Conservation (phyloP, 1,140 invertebrate species). For the Adelges cooleyi region DNA sequence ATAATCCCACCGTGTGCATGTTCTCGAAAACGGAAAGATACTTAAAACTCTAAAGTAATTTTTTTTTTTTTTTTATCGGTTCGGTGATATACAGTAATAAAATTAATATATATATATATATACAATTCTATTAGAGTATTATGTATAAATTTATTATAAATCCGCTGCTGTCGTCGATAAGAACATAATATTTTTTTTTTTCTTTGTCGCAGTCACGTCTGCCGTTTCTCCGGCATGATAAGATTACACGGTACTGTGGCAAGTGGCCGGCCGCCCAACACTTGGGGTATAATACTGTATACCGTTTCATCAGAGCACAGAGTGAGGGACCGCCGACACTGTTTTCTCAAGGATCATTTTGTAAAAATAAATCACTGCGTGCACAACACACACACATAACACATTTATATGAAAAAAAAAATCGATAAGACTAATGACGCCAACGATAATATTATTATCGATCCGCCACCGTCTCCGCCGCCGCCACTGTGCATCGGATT, state of each 20-base stretch:
- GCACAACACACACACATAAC: not conserved
- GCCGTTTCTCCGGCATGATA: not conserved
- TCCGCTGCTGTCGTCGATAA: no score
- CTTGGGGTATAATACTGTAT: not conserved
- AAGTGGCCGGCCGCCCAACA: not conserved
- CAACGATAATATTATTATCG: conserved; percentile 29
- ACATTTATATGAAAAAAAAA: not conserved
- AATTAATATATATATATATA: not conserved
- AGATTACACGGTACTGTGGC: not conserved
- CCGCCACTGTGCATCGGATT: no score
- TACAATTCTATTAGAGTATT: no score
- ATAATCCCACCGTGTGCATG: no score
- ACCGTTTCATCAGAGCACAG: no score
- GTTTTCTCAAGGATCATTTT: conserved; percentile 14
- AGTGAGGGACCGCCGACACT: not conserved
- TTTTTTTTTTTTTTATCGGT: no score
- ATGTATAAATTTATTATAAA: no score
- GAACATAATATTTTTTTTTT: not conserved
- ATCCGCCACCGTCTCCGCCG: not conserved
- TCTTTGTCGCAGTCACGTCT: conserved; percentile 25
- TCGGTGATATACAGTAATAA: no score
- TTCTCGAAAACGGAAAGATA: no score
- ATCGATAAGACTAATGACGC: conserved; percentile 22
- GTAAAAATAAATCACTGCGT: conserved; percentile 19
- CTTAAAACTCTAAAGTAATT: no score